Evolutionary conservation across 2,888 invertebrate species (phyloP), one percentile per base, ranked within the genome.

Genomic region (Dolomedes plantarius): DNA sequence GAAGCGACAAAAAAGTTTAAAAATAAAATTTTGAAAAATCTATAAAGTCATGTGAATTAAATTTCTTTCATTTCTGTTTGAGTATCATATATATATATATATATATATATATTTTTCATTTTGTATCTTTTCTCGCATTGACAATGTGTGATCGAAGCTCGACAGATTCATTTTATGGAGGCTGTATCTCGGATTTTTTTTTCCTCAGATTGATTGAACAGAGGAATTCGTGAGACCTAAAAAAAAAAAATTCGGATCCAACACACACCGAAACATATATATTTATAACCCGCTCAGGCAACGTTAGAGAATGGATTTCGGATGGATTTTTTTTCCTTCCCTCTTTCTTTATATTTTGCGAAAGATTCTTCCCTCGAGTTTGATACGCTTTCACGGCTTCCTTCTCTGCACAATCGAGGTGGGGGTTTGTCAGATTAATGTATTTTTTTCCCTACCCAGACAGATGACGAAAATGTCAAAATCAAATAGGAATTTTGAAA

Each of bases 391-490:
- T 56, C 56, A 5, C 6, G 46, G 46, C 46, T 2, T 46, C n/a
- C 46, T 23, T 23, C 23, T 56, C 16, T 13, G 2, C 23, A 56
- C 56, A 56, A 56, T 56, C 13, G 56, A 3, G 56, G 56, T 56
- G 2, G 56, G n/a, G 56, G 56, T 56, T 56, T 56, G 56, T 56
- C 56, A 56, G 56, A 56, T 56, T 56, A 56, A 56, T 56, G 56
- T 56, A 56, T 56, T 56, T 56, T n/a, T 56, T 56, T 46, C 46
- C 9, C 56, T 2, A 56, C 23, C 56, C 23, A 16, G 7, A 56
- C 3, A 11, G 23, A 56, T 56, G 56, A 56, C 56, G 16, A 23
- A 56, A 56, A 56, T 56, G 56, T 56, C 56, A 56, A 56, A 56
- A 56, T 56, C 56, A 56, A 56, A 56, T 23, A 56, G 56, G 56